These are phyloP conservation scores for Chunga burmeisteri DNA, from an alignment of 2,113 vertebrate species.

Conservation along the genomic window DNA sequence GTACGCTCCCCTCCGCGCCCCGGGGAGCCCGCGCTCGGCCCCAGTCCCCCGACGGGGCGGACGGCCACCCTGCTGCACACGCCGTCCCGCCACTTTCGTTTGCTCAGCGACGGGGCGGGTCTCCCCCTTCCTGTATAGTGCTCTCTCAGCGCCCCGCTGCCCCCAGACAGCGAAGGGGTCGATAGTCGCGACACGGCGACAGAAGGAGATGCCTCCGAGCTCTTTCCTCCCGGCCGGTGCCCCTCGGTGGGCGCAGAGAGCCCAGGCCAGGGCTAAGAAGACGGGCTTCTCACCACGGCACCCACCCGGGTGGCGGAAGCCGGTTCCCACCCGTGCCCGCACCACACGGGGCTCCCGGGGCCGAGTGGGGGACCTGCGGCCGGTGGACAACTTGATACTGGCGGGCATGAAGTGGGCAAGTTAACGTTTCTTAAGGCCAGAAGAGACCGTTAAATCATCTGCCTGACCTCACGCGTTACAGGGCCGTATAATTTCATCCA, in stretches of 20 bases:
- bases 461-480: not conserved
- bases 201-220: rapidly evolving
- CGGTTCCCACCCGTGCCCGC: not conserved
- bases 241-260: not conserved
- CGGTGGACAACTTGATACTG: rapidly evolving
- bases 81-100: not conserved
- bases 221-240: not conserved
- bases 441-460: not conserved
- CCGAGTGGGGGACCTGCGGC: rapidly evolving
- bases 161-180: not conserved
- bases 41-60: not conserved
- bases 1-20: not conserved
- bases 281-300: not conserved
- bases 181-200: rapidly evolving
- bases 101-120: not conserved
- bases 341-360: not conserved
- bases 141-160: not conserved
- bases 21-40: too few relatives aligned
- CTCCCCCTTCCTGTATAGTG: too few relatives aligned
- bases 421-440: not conserved
- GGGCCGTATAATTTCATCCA: not conserved
- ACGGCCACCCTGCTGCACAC: not conserved
- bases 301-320: not conserved
- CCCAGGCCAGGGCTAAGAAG: not conserved
- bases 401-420: not conserved